Conservation (phyloP, 2,888 invertebrate species). For the Hirtodrosophila confusa region DNA sequence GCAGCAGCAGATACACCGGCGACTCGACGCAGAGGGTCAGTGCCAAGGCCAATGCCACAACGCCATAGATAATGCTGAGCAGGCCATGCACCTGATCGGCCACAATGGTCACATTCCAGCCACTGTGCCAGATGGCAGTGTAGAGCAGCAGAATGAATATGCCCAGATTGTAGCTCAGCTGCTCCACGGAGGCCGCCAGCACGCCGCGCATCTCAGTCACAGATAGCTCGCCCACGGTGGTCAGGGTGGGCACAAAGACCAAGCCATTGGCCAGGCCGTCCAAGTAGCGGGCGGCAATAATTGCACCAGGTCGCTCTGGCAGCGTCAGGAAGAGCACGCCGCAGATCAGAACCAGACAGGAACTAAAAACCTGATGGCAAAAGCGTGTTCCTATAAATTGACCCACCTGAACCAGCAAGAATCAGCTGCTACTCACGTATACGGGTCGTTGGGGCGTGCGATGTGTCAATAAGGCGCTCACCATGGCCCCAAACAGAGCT, state of each 20-base stretch:
- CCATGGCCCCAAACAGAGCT: constrained; percentile 71
- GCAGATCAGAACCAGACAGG: constrained; percentile 66
- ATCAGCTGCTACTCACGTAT: constrained; percentile 60
- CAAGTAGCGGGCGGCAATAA: constrained; percentile 76
- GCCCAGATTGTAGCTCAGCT: constrained; percentile 71
- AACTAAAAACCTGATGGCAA: constrained; percentile 58
- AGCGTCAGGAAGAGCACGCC: constrained; percentile 70
- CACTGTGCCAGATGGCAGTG: constrained; percentile 49
- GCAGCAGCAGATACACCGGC: constrained; percentile 70
- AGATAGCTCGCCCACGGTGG: constrained; percentile 74
- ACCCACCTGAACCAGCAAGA: background rate
- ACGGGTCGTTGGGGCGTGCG: constrained; percentile 64
- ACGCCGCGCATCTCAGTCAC: constrained; percentile 70
- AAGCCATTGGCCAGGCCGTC: constrained; percentile 81
- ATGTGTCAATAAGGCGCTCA: constrained; percentile 65
- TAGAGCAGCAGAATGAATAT: constrained; percentile 71
- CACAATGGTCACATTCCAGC: constrained; percentile 51
- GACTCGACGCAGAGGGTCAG: constrained; percentile 73
- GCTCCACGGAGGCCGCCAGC: constrained; percentile 65
- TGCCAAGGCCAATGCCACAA: constrained; percentile 52
- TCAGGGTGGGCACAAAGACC: constrained; percentile 74
- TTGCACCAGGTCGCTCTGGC: constrained; percentile 36
- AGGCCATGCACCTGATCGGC: constrained; percentile 72
- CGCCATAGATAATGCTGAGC: constrained; percentile 64
- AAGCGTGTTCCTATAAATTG: background rate